These are phyloP conservation scores for Ips nitidus DNA, from an alignment of 1,140 invertebrate species.

Conservation along the genomic window DNA sequence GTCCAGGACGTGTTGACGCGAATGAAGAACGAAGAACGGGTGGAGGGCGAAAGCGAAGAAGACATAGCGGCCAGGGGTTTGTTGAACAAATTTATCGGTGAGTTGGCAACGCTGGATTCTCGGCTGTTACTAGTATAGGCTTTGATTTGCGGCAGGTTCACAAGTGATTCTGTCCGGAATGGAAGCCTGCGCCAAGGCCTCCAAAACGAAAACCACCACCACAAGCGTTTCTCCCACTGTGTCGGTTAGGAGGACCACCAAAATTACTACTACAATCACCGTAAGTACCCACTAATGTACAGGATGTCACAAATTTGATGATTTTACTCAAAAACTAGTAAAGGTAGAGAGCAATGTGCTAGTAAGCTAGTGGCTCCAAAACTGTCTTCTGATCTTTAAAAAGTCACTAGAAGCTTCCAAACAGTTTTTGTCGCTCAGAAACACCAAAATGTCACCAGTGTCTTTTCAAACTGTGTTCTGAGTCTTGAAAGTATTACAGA, in stretches of 20 bases:
- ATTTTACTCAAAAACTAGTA: no score
- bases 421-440: no score
- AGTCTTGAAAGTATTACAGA: no score
- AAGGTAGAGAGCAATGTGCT: no score
- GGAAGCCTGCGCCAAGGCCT: conserved; percentile 52
- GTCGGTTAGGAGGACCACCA: conserved; percentile 41
- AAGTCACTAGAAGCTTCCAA: no score
- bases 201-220: conserved; percentile 9
- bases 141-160: conserved; percentile 55
- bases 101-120: neutral
- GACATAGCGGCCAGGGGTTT: conserved; percentile 71
- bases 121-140: neutral
- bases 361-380: no score
- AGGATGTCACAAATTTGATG: neutral
- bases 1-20: conserved; percentile 71
- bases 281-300: conserved; percentile 40
- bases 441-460: no score
- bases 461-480: no score
- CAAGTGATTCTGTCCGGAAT: conserved; percentile 73
- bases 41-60: conserved; percentile 61
- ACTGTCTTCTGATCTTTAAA: no score
- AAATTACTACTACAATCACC: conserved; percentile 47
- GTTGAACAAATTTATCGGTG: conserved; percentile 71
- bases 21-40: conserved; percentile 61
- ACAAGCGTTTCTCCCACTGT: conserved; percentile 20